phyloP scores from a whole-genome alignment of 2,888 invertebrate species.

The Empis stercorea region DNA sequence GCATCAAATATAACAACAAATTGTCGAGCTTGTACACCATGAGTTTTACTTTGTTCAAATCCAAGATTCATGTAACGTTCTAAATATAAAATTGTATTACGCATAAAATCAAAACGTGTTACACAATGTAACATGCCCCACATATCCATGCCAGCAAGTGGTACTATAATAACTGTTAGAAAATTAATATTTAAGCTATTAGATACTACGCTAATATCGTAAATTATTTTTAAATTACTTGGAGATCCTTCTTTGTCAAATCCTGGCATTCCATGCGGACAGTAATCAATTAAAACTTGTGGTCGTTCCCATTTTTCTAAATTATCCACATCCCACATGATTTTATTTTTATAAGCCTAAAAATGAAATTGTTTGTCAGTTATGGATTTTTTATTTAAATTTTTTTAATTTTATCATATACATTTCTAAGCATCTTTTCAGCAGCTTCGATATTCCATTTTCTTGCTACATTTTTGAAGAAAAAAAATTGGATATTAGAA shows the following conservation, averaged over 20 bases:
- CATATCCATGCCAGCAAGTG: conserved; percentile 68
- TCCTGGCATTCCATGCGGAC: conserved; percentile 68
- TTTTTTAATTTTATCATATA: conserved; percentile 33
- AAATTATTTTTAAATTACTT: conserved; percentile 21
- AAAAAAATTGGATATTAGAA: not conserved
- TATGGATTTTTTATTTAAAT: too few relatives aligned
- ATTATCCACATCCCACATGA: conserved; percentile 56
- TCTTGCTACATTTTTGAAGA: conserved; percentile 42
- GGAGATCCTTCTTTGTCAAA: conserved; percentile 75
- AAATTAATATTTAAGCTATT: not conserved
- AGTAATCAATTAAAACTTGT: conserved; percentile 53
- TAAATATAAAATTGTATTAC: conserved; percentile 50
- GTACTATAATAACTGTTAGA: conserved; percentile 57
- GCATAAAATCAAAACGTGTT: conserved; percentile 57
- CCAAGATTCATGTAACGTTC: conserved; percentile 52
- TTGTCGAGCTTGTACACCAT: conserved; percentile 52
- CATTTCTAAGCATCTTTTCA: conserved; percentile 82
- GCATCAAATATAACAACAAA: conserved; percentile 62
- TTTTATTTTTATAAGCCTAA: conserved; percentile 27
- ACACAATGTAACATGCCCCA: conserved; percentile 67
- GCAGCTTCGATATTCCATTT: conserved; percentile 78
- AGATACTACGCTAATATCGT: not conserved
- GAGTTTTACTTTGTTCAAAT: conserved; percentile 44
- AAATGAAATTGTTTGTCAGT: not conserved
- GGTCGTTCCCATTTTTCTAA: conserved; percentile 58